A percentile compares a stretch with the other conserved stretches of the same genome.
Evolutionary conservation across 2,797 vertebrate genomes (phyloP).

Genomic region (Neosalanx taihuensis): DNA sequence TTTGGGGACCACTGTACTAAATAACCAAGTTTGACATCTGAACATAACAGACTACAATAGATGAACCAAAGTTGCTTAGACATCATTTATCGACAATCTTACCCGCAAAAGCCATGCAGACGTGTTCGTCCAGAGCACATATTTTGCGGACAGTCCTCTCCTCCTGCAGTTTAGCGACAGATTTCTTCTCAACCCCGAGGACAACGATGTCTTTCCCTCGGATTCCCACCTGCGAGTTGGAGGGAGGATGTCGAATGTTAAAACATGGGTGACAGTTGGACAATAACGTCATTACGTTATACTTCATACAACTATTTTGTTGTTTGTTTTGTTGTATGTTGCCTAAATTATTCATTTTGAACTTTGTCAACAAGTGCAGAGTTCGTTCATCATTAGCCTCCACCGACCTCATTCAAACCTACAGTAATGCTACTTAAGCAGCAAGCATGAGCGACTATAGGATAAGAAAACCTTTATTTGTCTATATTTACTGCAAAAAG

Average conservation of each 20-base stretch:
- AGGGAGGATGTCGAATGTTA: too few relatives aligned
- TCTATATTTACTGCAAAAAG: background rate
- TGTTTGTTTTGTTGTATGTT: background rate
- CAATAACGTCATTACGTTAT: background rate
- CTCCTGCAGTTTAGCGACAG: slow-evolving; percentile 80
- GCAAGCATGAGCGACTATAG: too few relatives aligned
- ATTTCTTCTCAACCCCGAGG: slow-evolving; percentile 83
- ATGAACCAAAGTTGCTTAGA: background rate
- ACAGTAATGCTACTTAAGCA: too few relatives aligned
- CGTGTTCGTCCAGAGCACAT: slow-evolving; percentile 79
- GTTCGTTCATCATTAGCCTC: too few relatives aligned
- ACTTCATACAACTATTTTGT: background rate
- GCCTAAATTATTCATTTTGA: background rate
- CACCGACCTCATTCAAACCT: too few relatives aligned
- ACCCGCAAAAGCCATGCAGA: slow-evolving; percentile 87
- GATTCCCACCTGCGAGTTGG: slow-evolving; percentile 74
- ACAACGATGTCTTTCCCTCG: slow-evolving; percentile 82
- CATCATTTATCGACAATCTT: slow-evolving; percentile 11
- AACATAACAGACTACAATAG: background rate
- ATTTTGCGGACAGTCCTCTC: slow-evolving; percentile 83
- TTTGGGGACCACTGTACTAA: too few relatives aligned
- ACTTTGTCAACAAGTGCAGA: too few relatives aligned
- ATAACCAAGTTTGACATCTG: background rate
- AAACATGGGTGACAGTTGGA: background rate
- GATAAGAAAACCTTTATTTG: too few relatives aligned